These are phyloP conservation scores for Drosophila helvetica DNA, from an alignment of 2,888 invertebrate genomes.

Conservation along the genomic window DNA sequence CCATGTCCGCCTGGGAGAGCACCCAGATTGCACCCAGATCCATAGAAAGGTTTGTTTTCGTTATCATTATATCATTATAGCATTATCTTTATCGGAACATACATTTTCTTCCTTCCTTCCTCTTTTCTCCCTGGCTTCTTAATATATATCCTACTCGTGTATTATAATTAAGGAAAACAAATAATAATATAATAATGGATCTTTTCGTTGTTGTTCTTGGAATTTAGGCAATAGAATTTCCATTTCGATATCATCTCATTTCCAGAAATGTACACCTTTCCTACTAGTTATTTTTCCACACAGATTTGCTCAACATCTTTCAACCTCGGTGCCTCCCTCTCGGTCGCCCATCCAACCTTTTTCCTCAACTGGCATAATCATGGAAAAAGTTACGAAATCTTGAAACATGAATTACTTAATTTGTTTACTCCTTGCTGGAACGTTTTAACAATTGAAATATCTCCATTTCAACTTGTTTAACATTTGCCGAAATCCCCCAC, in stretches of 20 bases:
- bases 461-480: conserved; percentile 34
- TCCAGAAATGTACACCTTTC: background rate
- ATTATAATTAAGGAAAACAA: no score
- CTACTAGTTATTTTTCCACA: background rate
- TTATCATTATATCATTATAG: background rate
- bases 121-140: no score
- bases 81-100: background rate
- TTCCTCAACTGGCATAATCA: conserved; percentile 14
- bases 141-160: no score
- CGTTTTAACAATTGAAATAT: conserved; percentile 61
- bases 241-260: background rate
- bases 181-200: no score
- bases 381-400: conserved; percentile 29
- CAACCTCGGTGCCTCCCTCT: background rate
- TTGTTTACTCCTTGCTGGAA: conserved; percentile 57
- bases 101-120: background rate
- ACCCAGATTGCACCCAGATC: no score
- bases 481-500: conserved; percentile 1
- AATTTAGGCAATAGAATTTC: no score
- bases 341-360: background rate
- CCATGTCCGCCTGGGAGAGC: background rate
- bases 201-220: no score
- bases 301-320: background rate
- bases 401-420: conserved; percentile 69
- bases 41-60: background rate